These are phyloP conservation scores for Phalacrocorax pelagicus DNA, from an alignment of 2,113 vertebrate species.

Conservation along the genomic window DNA sequence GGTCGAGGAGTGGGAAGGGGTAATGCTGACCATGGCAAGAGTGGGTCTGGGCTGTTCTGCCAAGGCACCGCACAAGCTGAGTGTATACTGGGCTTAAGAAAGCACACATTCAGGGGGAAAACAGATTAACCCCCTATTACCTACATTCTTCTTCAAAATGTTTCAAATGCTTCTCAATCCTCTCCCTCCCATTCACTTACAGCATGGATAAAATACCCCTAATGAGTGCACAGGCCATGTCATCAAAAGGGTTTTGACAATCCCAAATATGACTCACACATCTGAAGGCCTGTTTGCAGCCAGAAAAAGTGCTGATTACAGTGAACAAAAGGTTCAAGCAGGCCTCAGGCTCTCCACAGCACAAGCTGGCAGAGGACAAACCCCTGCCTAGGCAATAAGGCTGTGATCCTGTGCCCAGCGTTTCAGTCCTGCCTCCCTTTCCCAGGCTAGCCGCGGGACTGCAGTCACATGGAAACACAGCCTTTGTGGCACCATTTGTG, in stretches of 20 bases:
- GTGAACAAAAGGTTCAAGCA: background rate
- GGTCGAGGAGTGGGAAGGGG: background rate
- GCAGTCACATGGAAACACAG: background rate
- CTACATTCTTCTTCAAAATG: background rate
- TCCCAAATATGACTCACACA: background rate
- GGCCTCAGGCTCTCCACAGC: background rate
- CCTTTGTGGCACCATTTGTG: background rate
- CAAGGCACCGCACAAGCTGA: background rate
- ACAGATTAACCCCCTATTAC: background rate
- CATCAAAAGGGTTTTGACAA: background rate
- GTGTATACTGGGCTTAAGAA: background rate
- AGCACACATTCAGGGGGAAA: background rate
- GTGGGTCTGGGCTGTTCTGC: background rate
- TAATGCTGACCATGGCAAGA: background rate
- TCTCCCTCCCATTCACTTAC: background rate
- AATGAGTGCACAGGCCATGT: background rate
- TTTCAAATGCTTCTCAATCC: background rate
- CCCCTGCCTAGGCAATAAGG: background rate
- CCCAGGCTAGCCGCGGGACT: background rate
- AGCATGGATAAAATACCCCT: background rate
- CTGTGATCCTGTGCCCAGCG: slow-evolving; percentile 16
- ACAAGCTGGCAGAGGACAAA: background rate
- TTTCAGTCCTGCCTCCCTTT: slow-evolving; percentile 10
- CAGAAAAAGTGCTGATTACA: background rate
- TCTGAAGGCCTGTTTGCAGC: background rate